A percentile compares a stretch with the other conserved stretches of the same genome.
phyloP scores from a whole-genome alignment of 1,140 invertebrate genomes.

The Adelges cooleyi region DNA sequence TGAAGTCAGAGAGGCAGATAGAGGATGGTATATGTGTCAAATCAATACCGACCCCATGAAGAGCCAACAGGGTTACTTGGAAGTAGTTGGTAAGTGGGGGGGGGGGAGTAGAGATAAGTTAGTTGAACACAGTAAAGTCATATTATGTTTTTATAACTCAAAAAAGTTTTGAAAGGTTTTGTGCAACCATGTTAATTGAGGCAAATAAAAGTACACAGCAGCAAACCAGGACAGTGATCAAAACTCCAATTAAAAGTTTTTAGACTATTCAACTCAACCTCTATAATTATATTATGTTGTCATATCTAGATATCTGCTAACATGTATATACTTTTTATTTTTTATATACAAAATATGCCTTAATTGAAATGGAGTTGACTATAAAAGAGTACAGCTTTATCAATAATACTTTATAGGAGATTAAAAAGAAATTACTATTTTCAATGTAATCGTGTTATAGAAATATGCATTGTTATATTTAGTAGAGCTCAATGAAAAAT shows the following conservation, averaged over 20 bases:
- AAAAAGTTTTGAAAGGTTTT: conserved; percentile 17
- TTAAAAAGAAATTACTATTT: no score
- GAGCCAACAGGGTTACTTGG: conserved; percentile 69
- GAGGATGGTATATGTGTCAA: conserved; percentile 81
- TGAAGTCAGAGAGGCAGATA: conserved; percentile 64
- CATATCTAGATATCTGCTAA: no score
- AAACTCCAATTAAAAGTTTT: conserved; percentile 21
- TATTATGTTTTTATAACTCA: conserved; percentile 3
- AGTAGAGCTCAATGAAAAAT: no score
- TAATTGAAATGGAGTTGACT: no score
- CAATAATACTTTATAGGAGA: no score
- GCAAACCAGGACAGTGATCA: no score
- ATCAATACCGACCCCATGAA: conserved; percentile 82
- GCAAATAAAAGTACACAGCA: neutral
- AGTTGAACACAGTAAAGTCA: neutral
- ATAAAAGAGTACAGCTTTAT: no score
- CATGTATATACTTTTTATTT: no score
- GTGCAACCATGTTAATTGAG: neutral
- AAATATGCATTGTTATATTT: no score
- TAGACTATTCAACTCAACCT: conserved; percentile 3
- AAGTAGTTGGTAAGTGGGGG: conserved; percentile 65
- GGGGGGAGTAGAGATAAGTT: neutral
- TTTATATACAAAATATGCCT: no score
- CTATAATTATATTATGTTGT: neutral
- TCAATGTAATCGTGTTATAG: no score